Evolutionary conservation across 2,888 invertebrate species (phyloP).

Genomic region (Lasiommata megera): DNA sequence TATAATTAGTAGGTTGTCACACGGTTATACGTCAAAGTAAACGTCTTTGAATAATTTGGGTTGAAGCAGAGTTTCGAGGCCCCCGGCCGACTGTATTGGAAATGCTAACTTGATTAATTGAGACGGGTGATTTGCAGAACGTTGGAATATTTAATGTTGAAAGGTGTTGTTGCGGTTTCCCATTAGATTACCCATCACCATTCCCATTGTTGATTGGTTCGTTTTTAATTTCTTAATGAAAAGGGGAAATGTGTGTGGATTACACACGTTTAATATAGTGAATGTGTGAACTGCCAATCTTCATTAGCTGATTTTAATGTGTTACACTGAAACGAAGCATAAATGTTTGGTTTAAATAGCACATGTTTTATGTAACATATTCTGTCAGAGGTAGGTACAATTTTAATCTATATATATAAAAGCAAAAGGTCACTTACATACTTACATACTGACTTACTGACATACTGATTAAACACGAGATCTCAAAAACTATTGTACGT

Average conservation of each 20-base stretch:
- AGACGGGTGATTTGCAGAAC: conserved; percentile 32
- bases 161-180: background rate
- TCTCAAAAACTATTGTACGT: no score
- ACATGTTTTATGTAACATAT: no score
- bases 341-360: background rate
- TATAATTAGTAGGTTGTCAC: no score
- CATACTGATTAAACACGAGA: no score
- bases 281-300: background rate
- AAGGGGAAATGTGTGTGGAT: background rate
- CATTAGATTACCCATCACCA: background rate
- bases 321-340: background rate
- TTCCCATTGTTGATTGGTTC: background rate
- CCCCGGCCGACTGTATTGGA: conserved; percentile 24
- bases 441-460: no score
- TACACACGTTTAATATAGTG: no score
- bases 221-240: background rate
- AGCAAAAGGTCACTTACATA: no score
- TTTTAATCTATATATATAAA: no score
- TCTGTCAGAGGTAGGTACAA: no score
- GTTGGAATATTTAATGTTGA: conserved; percentile 22
- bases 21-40: no score
- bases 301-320: background rate
- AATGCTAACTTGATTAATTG: conserved; percentile 38
- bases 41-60: background rate
- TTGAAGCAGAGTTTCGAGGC: conserved; percentile 1